Conservation (phyloP, 2,797 vertebrate genomes). For the Eurystomus glaucurus region DNA sequence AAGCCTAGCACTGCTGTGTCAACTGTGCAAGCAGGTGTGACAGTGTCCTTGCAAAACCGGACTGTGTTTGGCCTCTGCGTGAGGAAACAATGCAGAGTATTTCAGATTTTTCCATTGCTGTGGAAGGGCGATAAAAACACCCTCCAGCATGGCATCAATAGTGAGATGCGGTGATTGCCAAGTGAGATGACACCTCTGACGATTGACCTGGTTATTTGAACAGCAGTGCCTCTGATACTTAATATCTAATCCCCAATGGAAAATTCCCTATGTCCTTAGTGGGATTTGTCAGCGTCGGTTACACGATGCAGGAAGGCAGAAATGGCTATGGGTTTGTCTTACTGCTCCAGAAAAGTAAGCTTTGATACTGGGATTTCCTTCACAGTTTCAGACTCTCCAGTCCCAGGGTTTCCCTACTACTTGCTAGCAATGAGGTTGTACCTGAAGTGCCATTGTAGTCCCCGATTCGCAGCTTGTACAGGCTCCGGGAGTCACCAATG, state of each 20-base stretch:
- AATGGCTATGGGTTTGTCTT: neutral
- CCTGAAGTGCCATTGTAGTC: conserved; percentile 97
- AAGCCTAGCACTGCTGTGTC: neutral
- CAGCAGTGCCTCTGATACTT: neutral
- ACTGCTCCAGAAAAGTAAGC: neutral
- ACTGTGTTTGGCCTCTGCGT: neutral
- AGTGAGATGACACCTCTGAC: conserved; percentile 14
- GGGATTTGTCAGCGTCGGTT: neutral
- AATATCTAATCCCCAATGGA: conserved; percentile 38
- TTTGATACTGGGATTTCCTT: neutral
- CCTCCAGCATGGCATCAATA: conserved; percentile 3
- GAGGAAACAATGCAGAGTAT: neutral
- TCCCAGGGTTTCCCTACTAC: neutral
- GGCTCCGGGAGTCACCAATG: conserved; percentile 90
- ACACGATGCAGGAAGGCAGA: neutral
- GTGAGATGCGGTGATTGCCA: neutral
- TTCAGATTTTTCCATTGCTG: conserved; percentile 53
- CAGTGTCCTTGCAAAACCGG: neutral
- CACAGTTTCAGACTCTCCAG: neutral
- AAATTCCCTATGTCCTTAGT: neutral
- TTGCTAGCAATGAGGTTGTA: conserved; percentile 52
- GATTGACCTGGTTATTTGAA: conserved; percentile 19
- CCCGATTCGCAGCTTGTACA: conserved; percentile 95
- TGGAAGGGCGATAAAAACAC: conserved; percentile 1
- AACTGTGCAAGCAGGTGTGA: neutral